These are phyloP conservation scores for Hyperoplus lanceolatus DNA, from an alignment of 2,797 vertebrate species.

Conservation along the genomic window DNA sequence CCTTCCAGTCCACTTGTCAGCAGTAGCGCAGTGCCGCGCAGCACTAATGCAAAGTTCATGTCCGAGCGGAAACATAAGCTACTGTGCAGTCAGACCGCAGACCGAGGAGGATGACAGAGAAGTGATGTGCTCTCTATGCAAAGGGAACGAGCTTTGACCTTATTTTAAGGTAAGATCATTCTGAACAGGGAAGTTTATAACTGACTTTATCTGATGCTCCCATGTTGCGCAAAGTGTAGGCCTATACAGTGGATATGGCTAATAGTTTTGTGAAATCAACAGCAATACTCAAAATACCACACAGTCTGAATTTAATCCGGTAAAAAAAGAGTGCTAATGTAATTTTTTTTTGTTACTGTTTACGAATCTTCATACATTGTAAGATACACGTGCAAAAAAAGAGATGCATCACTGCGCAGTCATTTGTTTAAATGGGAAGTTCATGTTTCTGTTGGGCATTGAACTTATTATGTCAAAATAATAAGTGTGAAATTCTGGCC, in stretches of 20 bases:
- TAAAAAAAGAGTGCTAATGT: no score
- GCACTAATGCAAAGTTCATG: slow-evolving; percentile 13
- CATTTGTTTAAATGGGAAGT: not conserved
- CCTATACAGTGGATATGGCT: no score
- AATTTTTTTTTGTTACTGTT: not conserved
- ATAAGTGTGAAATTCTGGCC: not conserved
- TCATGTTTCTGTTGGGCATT: not conserved
- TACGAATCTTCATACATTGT: not conserved
- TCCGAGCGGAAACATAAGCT: slow-evolving; percentile 33
- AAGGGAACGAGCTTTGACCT: not conserved
- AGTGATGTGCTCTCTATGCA: not conserved
- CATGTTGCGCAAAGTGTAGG: no score
- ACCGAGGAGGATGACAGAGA: slow-evolving; percentile 21
- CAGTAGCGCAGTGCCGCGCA: slow-evolving; percentile 36
- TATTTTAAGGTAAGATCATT: slow-evolving; percentile 42
- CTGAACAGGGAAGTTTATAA: not conserved
- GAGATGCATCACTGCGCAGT: not conserved
- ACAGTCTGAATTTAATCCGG: not conserved
- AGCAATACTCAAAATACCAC: not conserved
- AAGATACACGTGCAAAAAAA: not conserved
- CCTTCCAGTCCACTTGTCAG: slow-evolving; percentile 35
- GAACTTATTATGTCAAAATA: not conserved
- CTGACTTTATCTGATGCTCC: not conserved
- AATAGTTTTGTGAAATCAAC: not conserved
- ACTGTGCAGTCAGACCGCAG: slow-evolving; percentile 12